Conservation (phyloP, 2,888 invertebrate genomes). For the Plutella xylostella region DNA sequence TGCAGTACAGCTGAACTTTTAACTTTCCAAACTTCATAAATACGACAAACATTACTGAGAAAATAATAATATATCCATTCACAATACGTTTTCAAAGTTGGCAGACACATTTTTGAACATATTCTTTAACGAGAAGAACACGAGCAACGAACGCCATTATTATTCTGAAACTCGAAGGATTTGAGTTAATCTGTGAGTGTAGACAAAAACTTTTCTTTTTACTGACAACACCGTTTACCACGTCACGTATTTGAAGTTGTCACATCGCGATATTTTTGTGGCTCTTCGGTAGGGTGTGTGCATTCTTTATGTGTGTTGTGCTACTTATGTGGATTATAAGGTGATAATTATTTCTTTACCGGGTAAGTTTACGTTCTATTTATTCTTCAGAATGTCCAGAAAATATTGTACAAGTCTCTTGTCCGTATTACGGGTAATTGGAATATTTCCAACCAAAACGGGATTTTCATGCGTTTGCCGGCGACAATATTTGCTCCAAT, state of each 20-base stretch:
- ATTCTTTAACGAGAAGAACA: too few relatives aligned
- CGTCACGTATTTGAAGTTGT: slow-evolving; percentile 61
- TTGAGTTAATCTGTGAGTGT: too few relatives aligned
- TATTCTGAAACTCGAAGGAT: too few relatives aligned
- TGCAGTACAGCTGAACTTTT: too few relatives aligned
- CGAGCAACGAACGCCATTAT: too few relatives aligned
- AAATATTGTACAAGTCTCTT: neutral
- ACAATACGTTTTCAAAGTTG: too few relatives aligned
- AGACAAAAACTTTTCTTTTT: too few relatives aligned
- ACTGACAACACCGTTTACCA: slow-evolving; percentile 54
- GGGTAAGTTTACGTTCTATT: slow-evolving; percentile 39
- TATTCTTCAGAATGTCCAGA: neutral
- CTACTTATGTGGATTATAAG: slow-evolving; percentile 70
- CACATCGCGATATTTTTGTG: slow-evolving; percentile 68
- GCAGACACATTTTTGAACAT: too few relatives aligned
- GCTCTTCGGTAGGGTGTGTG: slow-evolving; percentile 64
- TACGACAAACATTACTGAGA: too few relatives aligned
- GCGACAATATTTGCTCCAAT: slow-evolving; percentile 45
- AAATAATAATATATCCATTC: too few relatives aligned
- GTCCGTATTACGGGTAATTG: neutral
- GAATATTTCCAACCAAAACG: slow-evolving; percentile 22
- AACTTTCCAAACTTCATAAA: too few relatives aligned
- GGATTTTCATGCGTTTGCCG: slow-evolving; percentile 41
- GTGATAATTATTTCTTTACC: slow-evolving; percentile 62
- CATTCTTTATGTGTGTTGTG: slow-evolving; percentile 68